These are phyloP conservation scores for Dorcus hopei DNA, from an alignment of 2,888 invertebrate species.

Conservation along the genomic window DNA sequence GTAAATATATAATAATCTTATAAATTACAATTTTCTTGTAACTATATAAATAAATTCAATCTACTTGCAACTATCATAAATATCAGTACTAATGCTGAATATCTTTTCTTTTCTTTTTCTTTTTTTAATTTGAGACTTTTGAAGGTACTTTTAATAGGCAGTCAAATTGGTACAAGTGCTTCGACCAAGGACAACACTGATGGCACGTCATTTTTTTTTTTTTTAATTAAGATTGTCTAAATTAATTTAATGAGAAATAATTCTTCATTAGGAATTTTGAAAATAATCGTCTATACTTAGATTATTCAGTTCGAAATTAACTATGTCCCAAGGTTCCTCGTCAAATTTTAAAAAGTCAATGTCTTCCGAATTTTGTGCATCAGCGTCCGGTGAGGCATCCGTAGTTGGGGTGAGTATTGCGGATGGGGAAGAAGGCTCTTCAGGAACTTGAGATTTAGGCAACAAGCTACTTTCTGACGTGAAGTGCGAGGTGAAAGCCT, in stretches of 20 bases:
- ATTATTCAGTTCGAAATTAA: constrained; percentile 43
- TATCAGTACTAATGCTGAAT: constrained; percentile 14
- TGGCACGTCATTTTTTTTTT: constrained; percentile 32
- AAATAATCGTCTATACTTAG: constrained; percentile 24
- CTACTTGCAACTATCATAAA: constrained; percentile 28
- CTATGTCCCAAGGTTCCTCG: constrained; percentile 46
- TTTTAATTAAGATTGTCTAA: constrained; percentile 23
- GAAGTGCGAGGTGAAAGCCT: constrained; percentile 44
- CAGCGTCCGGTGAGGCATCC: constrained; percentile 39
- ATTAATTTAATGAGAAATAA: background rate
- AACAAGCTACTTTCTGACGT: constrained; percentile 40
- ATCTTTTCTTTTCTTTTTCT: constrained; percentile 3
- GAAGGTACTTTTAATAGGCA: constrained; percentile 38
- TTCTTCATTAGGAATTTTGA: constrained; percentile 16
- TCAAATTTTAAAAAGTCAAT: constrained; percentile 43
- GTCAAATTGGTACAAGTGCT: constrained; percentile 42
- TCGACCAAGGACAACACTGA: constrained; percentile 38
- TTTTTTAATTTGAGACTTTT: background rate
- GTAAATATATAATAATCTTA: constrained; percentile 41
- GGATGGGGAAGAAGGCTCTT: constrained; percentile 54
- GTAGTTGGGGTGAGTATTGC: constrained; percentile 60
- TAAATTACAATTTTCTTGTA: constrained; percentile 37
- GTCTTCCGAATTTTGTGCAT: constrained; percentile 38
- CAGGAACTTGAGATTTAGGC: constrained; percentile 30
- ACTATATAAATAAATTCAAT: no score